These are phyloP conservation scores for Tenthredo livida DNA, from an alignment of 2,888 invertebrate genomes.

Conservation along the genomic window DNA sequence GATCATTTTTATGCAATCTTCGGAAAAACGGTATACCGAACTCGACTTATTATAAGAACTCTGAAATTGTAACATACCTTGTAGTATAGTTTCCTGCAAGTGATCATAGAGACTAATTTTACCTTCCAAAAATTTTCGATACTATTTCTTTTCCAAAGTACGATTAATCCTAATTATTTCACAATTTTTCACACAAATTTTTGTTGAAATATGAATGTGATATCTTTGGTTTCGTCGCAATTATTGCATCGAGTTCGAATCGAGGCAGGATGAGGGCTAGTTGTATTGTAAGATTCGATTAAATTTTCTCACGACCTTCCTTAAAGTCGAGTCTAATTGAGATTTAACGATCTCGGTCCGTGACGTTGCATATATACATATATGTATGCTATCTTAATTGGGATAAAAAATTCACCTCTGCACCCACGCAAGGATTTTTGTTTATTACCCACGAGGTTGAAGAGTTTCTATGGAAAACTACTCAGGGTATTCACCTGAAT, in stretches of 20 bases:
- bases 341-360: background rate
- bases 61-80: background rate
- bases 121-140: background rate
- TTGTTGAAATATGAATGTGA: background rate
- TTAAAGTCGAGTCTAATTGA: constrained; percentile 9
- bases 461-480: background rate
- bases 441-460: constrained; percentile 9
- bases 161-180: background rate
- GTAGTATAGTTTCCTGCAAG: background rate
- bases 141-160: no score
- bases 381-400: constrained; percentile 36
- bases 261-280: background rate
- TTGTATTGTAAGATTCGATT: background rate
- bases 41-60: background rate
- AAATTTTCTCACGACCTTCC: constrained; percentile 50
- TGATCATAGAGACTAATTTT: background rate
- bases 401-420: constrained; percentile 48
- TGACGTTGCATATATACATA: constrained; percentile 26
- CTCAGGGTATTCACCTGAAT: background rate
- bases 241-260: background rate
- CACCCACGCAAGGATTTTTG: constrained; percentile 44
- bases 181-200: background rate
- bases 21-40: no score
- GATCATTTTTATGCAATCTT: no score
- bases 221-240: background rate